Conservation (phyloP, 2,113 vertebrate genomes). For the Paraplagusia blochii region DNA sequence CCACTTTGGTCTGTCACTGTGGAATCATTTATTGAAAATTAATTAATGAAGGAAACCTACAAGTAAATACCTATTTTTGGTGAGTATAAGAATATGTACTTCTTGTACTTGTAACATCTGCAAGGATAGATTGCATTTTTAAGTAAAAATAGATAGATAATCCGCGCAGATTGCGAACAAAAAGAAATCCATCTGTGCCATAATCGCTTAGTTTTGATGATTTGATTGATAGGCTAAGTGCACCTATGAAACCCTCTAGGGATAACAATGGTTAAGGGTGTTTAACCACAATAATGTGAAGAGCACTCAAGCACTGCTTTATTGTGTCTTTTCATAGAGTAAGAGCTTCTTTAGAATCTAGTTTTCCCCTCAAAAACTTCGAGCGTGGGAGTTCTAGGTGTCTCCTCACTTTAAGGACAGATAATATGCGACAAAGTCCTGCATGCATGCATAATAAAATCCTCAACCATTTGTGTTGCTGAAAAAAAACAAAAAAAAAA, state of each 20-base stretch:
- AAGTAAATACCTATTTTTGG: too few species aligned
- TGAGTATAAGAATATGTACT: too few species aligned
- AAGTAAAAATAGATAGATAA: too few species aligned
- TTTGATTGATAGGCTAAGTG: not conserved
- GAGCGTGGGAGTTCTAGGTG: conserved; percentile 41
- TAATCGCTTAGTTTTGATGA: not conserved
- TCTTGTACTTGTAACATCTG: too few species aligned
- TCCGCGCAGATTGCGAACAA: not conserved
- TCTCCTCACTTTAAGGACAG: conserved; percentile 20
- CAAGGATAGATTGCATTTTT: too few species aligned
- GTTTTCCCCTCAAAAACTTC: conserved; percentile 23
- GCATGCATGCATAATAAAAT: conserved; percentile 51
- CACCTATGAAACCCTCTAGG: not conserved
- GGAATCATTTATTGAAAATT: too few species aligned
- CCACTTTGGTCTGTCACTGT: too few species aligned
- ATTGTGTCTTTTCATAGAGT: conserved; percentile 2
- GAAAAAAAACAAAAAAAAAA: conserved; percentile 57
- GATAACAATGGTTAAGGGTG: not conserved
- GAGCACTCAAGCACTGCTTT: not conserved
- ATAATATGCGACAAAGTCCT: conserved; percentile 43
- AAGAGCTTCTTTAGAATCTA: conserved; percentile 42
- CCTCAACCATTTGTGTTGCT: conserved; percentile 41
- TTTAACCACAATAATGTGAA: conserved; percentile 9
- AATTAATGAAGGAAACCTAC: too few species aligned
- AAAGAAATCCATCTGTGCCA: not conserved